Evolutionary conservation across 64 coral and sea anemone species (phyloP).

Genomic region (Porites australiensis): DNA sequence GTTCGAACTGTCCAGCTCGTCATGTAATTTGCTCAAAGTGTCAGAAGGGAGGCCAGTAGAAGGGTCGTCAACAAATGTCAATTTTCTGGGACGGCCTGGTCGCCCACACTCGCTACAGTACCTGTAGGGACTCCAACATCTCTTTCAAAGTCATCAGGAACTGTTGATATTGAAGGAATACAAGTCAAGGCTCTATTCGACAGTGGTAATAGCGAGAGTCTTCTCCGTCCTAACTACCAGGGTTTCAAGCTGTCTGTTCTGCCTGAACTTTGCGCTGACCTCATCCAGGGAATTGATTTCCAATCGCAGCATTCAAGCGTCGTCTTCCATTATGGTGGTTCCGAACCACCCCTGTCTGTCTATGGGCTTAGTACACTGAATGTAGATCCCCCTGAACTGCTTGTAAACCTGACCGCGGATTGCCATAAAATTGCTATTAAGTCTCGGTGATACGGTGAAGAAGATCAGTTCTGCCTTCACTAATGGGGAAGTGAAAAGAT

Average conservation of each 20-base stretch:
- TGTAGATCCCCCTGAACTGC: conserved; percentile 46
- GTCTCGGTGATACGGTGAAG: conserved; percentile 16
- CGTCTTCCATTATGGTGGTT: background rate
- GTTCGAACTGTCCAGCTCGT: conserved; percentile 48
- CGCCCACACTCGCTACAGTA: background rate
- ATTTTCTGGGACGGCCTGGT: background rate
- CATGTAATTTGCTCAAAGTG: conserved; percentile 55
- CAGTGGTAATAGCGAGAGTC: conserved; percentile 60
- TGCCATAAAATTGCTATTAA: conserved; percentile 13
- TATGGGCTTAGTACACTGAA: conserved; percentile 30
- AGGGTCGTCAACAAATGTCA: conserved; percentile 14
- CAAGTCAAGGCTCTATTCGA: conserved; percentile 48
- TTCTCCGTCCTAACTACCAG: conserved; percentile 47
- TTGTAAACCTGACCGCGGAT: conserved; percentile 68
- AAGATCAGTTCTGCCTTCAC: conserved; percentile 54
- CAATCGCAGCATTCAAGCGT: conserved; percentile 42
- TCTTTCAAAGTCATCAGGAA: background rate
- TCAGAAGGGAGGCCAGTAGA: conserved; percentile 57
- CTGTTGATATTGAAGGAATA: conserved; percentile 19
- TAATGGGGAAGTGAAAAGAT: conserved; percentile 55
- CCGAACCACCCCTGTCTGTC: conserved; percentile 7
- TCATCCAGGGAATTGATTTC: conserved; percentile 73
- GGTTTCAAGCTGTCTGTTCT: conserved; percentile 25
- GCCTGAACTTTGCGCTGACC: conserved; percentile 58
- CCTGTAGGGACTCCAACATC: conserved; percentile 7